A percentile compares a stretch with the other conserved stretches of the same genome.
Evolutionary conservation across 2,113 vertebrate genomes (phyloP).

Genomic region (Prionailurus viverrinus): DNA sequence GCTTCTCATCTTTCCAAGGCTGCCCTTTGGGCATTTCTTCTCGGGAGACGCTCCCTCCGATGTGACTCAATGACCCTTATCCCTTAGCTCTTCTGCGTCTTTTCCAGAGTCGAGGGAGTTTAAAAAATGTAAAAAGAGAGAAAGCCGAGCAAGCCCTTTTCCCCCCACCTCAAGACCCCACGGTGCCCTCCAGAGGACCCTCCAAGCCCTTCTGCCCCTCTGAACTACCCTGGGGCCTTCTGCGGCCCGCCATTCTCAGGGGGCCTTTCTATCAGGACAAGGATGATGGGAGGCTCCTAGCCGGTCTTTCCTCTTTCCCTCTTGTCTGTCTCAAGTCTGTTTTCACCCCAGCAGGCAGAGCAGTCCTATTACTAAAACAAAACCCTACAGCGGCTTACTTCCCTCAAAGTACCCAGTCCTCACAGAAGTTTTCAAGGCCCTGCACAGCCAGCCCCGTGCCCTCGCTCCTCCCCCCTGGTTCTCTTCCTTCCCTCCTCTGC

Average conservation of each 20-base stretch:
- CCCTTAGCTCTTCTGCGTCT: background rate
- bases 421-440: too few relatives aligned
- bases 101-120: background rate
- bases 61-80: background rate
- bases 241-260: too few relatives aligned
- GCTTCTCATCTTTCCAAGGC: background rate
- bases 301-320: background rate
- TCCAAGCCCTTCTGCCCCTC: background rate
- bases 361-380: background rate
- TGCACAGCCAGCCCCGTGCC: background rate
- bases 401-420: background rate
- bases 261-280: background rate
- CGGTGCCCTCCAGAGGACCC: background rate
- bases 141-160: too few relatives aligned
- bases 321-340: background rate
- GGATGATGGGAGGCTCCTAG: background rate
- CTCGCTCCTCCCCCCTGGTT: fast-evolving
- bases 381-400: background rate
- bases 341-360: background rate
- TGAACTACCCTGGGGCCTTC: too few relatives aligned
- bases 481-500: background rate
- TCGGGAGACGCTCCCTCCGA: fast-evolving
- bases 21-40: background rate
- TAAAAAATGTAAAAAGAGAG: background rate
- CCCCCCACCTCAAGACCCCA: background rate